Evolutionary conservation across 2,113 vertebrate species (phyloP), one percentile per base, ranked within the genome.

Genomic region (Ictidomys tridecemlineatus): DNA sequence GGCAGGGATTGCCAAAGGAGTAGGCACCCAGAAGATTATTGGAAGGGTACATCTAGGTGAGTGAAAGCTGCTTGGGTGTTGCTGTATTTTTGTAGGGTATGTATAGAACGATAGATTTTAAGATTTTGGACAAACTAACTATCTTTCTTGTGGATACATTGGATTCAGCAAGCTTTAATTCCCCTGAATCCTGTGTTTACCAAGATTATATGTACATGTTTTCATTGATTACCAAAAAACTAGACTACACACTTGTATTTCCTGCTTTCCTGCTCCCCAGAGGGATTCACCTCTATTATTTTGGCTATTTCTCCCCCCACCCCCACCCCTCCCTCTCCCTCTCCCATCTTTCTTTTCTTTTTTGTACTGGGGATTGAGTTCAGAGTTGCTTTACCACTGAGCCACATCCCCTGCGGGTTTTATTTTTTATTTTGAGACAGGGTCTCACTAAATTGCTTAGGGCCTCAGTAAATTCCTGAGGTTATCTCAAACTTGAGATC

Each of bases 11-110:
- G 99, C 99, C 17, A 99, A 99, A 96, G 99, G 99, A 8, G 99
- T 99, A 11, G 99, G 99, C 91, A 99, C 99, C 0, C 99, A 99
- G 98, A 99, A 99, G 96, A 99, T 99, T 85, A 99, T 99, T 89
- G 99, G 99, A 97, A 98, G 99, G 97, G 99, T 99, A 76, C 99
- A 99, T 98, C 98, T 99, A 98, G 99, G 99, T 99, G 98, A 96
- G 99, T 97, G 63, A 32, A 84, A 58, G 90, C 4, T 10, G 2
- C 74, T 30, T 30, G 37, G 45, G 76, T 30, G 4, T 39, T 51
- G 13, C 32, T 77, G 11, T 61, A 18, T 56, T 56, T 65, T 56
- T 61, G 1, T 91, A 72, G 14, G 32, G 20, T n/a, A 26, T 91
- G 70, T 72, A 16, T 58, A 48, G 84, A n/a, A 18, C 39, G 5